Conservation (phyloP, 2,113 vertebrate genomes). For the Osmerus eperlanus region DNA sequence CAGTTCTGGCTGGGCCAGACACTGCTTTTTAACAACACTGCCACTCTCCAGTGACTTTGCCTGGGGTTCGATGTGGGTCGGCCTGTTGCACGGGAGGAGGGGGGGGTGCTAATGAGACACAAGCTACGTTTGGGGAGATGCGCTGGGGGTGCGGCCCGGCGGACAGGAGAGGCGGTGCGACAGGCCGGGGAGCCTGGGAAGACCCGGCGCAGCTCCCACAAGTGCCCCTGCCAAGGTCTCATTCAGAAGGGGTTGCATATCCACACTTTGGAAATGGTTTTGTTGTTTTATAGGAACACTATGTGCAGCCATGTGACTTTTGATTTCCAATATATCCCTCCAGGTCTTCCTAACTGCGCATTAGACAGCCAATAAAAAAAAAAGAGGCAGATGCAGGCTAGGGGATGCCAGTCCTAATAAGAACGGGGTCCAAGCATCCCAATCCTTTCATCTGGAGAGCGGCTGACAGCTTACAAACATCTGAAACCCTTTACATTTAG, state of each 20-base stretch:
- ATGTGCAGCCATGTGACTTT: not conserved
- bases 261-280: not conserved
- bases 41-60: slow-evolving; percentile 26
- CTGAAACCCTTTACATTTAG: slow-evolving; percentile 49
- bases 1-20: slow-evolving; percentile 26
- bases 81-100: not conserved
- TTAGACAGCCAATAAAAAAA: not conserved
- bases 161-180: not conserved
- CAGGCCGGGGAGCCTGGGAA: not conserved
- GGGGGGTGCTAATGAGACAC: not conserved
- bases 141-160: not conserved
- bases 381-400: not conserved
- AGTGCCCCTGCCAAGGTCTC: not conserved
- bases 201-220: not conserved
- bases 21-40: slow-evolving; percentile 28
- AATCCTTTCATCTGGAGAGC: not conserved
- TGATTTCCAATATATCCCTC: not conserved
- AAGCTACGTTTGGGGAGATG: not conserved
- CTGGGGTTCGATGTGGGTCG: slow-evolving; percentile 11
- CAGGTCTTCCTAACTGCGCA: not conserved
- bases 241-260: not conserved
- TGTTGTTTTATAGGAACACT: not conserved
- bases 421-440: slow-evolving; percentile 26
- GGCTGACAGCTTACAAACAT: slow-evolving; percentile 36
- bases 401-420: slow-evolving; percentile 4